These are phyloP conservation scores for Platanista minor DNA, from an alignment of 2,113 vertebrate species.

Conservation along the genomic window DNA sequence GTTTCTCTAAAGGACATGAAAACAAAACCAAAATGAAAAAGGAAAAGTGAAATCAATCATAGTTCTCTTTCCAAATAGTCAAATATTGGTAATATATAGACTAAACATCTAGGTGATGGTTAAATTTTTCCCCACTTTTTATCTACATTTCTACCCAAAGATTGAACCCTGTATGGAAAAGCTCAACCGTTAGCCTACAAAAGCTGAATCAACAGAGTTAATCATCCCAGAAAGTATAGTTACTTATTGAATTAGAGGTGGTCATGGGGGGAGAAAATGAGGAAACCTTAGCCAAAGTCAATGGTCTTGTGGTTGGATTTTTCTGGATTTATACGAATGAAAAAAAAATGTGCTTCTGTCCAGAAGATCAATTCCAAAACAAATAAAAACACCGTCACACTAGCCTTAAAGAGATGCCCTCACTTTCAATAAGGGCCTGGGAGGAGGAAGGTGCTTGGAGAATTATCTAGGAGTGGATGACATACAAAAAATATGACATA, in stretches of 20 bases:
- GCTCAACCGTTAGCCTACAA: not conserved
- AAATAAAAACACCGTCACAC: slow-evolving; percentile 69
- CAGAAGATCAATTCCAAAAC: slow-evolving; percentile 58
- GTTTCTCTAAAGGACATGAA: not conserved
- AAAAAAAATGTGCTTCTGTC: slow-evolving; percentile 48
- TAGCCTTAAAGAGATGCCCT: slow-evolving; percentile 56
- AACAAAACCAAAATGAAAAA: slow-evolving; percentile 33
- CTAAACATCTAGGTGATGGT: slow-evolving; percentile 1
- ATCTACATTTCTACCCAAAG: not conserved
- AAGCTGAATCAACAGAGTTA: slow-evolving; percentile 1
- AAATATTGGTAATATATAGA: not conserved
- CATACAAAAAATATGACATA: not conserved
- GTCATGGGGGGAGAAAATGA: not conserved
- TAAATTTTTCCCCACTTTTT: not conserved
- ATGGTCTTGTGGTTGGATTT: slow-evolving; percentile 52
- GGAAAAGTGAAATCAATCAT: not conserved
- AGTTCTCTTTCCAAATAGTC: not conserved
- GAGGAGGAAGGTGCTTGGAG: slow-evolving; percentile 43
- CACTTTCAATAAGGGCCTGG: slow-evolving; percentile 52
- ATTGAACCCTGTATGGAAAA: not conserved
- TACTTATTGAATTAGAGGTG: slow-evolving; percentile 32
- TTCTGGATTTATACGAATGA: slow-evolving; percentile 54
- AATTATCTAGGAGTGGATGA: slow-evolving; percentile 40
- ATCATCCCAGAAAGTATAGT: slow-evolving; percentile 9
- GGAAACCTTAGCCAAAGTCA: not conserved